A percentile compares a stretch with the other conserved stretches of the same genome.
Conservation (phyloP, 2,888 invertebrate genomes). For the Augochlorella aurata region DNA sequence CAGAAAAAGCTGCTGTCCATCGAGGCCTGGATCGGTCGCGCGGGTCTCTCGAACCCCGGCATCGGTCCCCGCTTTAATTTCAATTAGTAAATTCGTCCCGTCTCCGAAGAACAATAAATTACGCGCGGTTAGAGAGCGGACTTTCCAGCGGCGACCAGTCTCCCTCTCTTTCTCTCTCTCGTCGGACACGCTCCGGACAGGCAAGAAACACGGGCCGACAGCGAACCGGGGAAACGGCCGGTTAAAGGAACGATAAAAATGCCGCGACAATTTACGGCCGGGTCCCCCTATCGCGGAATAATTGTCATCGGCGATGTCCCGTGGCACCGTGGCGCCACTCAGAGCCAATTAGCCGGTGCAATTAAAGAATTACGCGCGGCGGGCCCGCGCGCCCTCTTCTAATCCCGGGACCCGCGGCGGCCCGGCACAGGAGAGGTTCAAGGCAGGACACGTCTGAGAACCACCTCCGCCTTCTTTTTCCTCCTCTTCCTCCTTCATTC, state of each 20-base stretch:
- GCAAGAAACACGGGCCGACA: conserved; percentile 35
- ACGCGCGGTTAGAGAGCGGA: conserved; percentile 32
- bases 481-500: not conserved
- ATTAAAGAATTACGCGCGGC: conserved; percentile 73
- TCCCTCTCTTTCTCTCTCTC: conserved; percentile 12
- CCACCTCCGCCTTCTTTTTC: conserved; percentile 14
- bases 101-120: conserved; percentile 48
- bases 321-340: conserved; percentile 78
- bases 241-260: conserved; percentile 61
- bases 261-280: conserved; percentile 63
- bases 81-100: conserved; percentile 50
- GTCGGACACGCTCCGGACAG: conserved; percentile 22
- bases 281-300: conserved; percentile 60
- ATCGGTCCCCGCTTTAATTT: conserved; percentile 22
- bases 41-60: not conserved
- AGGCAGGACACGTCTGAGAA: conserved; percentile 40
- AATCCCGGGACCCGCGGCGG: conserved; percentile 56
- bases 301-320: conserved; percentile 71
- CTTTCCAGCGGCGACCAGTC: conserved; percentile 9
- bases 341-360: conserved; percentile 79
- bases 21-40: not conserved
- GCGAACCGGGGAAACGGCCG: conserved; percentile 48
- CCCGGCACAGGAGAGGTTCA: conserved; percentile 40
- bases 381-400: conserved; percentile 33
- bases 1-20: not conserved